phyloP scores from a whole-genome alignment of 2,113 vertebrate species.

The Phalacrocorax brasilianus region DNA sequence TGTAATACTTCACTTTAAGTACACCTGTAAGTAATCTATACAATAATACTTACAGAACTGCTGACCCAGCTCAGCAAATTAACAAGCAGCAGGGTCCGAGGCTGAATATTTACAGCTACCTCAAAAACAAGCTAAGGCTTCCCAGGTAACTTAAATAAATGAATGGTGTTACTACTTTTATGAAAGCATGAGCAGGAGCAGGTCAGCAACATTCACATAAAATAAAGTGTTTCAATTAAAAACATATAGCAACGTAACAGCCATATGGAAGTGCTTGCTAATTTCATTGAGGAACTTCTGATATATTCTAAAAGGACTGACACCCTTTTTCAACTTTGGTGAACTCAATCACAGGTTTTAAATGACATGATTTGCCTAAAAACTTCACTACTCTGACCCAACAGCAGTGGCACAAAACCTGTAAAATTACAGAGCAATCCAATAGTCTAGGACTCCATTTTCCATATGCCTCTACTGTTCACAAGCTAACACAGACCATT shows the following conservation, averaged over 20 bases:
- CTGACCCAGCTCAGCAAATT: neutral
- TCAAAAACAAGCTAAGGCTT: neutral
- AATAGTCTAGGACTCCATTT: neutral
- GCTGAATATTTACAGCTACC: neutral
- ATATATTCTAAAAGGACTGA: neutral
- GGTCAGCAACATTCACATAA: neutral
- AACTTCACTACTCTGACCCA: neutral
- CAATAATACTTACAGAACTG: neutral
- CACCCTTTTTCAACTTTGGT: neutral
- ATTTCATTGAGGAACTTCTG: neutral
- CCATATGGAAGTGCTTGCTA: neutral
- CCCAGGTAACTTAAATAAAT: neutral
- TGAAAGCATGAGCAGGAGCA: neutral
- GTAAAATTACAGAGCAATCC: neutral
- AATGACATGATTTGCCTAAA: neutral
- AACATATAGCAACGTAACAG: neutral
- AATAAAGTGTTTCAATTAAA: neutral
- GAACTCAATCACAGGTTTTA: neutral
- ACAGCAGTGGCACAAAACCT: neutral
- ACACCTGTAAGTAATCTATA: neutral
- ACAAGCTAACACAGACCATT: neutral
- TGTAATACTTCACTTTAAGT: neutral
- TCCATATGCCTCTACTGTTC: neutral
- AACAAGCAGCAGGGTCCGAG: neutral
- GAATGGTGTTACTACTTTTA: neutral